These are phyloP conservation scores for Cirrhinus mrigala DNA, from an alignment of 2,797 vertebrate genomes.

Conservation along the genomic window DNA sequence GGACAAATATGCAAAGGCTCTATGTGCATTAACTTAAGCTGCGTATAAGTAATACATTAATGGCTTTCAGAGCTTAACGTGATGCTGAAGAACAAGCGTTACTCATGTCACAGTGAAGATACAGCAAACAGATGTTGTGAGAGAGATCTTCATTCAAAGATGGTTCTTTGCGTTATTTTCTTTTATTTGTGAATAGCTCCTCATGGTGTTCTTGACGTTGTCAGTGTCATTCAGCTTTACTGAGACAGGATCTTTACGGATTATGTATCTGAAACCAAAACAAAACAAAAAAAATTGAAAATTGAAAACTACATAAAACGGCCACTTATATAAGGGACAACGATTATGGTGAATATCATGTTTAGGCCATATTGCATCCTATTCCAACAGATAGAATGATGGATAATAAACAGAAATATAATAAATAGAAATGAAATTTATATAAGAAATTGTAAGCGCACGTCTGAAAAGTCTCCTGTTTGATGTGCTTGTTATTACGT, in stretches of 20 bases:
- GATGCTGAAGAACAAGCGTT: not conserved
- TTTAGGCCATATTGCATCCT: too few relatives aligned
- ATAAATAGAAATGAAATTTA: not conserved
- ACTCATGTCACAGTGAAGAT: not conserved
- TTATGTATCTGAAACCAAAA: constrained; percentile 41
- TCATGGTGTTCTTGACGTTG: constrained; percentile 1
- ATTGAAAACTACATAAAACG: not conserved
- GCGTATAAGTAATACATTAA: not conserved
- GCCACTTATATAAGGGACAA: too few relatives aligned
- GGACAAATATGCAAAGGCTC: not conserved
- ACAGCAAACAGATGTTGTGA: not conserved
- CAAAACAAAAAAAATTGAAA: too few relatives aligned
- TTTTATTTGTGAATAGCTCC: not conserved
- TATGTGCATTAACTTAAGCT: not conserved
- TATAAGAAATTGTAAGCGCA: not conserved
- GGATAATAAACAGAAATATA: not conserved
- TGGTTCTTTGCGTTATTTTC: constrained; percentile 8
- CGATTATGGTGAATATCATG: not conserved
- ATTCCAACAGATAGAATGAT: not conserved
- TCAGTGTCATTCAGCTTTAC: not conserved
- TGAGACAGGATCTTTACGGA: constrained; percentile 31
- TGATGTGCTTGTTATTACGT: too few relatives aligned
- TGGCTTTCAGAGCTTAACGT: not conserved
- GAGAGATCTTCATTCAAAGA: not conserved
- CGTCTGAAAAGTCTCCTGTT: too few relatives aligned